Conservation (phyloP, 37 sponge, comb jelly and placozoan genomes). For the Amphimedon queenslandica region DNA sequence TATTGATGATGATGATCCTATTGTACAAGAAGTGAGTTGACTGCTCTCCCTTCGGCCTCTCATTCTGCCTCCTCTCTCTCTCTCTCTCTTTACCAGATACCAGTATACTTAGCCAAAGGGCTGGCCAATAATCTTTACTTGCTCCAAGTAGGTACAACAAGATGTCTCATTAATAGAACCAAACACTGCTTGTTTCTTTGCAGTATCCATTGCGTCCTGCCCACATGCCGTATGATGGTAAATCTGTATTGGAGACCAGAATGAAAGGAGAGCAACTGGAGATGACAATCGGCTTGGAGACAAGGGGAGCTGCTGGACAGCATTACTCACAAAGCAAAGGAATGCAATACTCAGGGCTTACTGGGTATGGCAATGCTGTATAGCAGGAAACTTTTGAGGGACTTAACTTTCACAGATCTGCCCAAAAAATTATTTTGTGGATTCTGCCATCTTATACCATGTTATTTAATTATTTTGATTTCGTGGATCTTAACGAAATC, state of each 20-base stretch:
- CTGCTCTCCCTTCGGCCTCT: no score
- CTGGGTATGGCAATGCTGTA: no score
- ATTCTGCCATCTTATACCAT: no score
- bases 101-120: background rate
- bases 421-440: conserved; percentile 18
- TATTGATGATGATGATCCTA: no score
- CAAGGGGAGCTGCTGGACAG: conserved; percentile 40
- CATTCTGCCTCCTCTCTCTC: no score
- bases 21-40: no score
- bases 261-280: conserved; percentile 40
- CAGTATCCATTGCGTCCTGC: conserved; percentile 75
- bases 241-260: conserved; percentile 21
- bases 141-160: background rate
- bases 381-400: no score
- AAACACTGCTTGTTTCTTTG: background rate
- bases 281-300: conserved; percentile 32
- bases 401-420: no score
- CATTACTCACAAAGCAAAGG: conserved; percentile 72
- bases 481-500: no score
- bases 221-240: conserved; percentile 30
- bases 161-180: background rate
- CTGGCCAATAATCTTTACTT: background rate
- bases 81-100: background rate
- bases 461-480: background rate
- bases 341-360: conserved; percentile 26